phyloP scores from a whole-genome alignment of 2,888 invertebrate genomes.

The Melieria crassipennis region DNA sequence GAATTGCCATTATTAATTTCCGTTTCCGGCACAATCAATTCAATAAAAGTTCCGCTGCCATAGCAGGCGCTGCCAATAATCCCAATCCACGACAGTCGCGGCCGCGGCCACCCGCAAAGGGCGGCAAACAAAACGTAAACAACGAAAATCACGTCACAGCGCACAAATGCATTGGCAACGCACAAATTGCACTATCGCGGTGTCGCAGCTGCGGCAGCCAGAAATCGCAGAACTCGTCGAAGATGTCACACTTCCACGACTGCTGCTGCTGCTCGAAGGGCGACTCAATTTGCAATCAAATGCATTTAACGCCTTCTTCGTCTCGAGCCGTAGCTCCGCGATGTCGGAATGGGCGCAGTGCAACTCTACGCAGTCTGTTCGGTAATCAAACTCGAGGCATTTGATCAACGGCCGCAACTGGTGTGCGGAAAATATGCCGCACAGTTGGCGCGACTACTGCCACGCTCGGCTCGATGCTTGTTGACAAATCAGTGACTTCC shows the following conservation, averaged over 20 bases:
- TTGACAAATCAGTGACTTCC: conserved; percentile 5
- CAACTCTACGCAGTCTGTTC: background rate
- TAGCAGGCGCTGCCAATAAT: too few species aligned
- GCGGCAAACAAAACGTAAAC: too few species aligned
- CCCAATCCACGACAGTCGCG: too few species aligned
- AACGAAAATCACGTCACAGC: background rate
- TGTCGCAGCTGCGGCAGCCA: background rate
- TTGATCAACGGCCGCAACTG: background rate
- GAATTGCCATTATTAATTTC: background rate
- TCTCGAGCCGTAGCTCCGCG: background rate
- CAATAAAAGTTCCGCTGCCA: background rate
- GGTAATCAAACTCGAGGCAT: background rate
- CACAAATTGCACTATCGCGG: background rate
- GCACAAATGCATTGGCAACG: background rate
- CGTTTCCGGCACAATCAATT: conserved; percentile 2
- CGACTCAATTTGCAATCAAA: background rate
- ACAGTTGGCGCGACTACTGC: background rate
- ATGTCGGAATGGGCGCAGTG: background rate
- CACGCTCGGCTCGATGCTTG: background rate
- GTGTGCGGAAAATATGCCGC: background rate
- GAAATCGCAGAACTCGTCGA: too few species aligned
- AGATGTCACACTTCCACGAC: background rate
- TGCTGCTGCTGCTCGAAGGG: background rate
- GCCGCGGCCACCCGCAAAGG: too few species aligned
- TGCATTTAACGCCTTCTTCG: background rate